A percentile compares a stretch with the other conserved stretches of the same genome.
These are phyloP conservation scores for Zaprionus camerounensis DNA, from an alignment of 1,140 invertebrate species.

Conservation along the genomic window DNA sequence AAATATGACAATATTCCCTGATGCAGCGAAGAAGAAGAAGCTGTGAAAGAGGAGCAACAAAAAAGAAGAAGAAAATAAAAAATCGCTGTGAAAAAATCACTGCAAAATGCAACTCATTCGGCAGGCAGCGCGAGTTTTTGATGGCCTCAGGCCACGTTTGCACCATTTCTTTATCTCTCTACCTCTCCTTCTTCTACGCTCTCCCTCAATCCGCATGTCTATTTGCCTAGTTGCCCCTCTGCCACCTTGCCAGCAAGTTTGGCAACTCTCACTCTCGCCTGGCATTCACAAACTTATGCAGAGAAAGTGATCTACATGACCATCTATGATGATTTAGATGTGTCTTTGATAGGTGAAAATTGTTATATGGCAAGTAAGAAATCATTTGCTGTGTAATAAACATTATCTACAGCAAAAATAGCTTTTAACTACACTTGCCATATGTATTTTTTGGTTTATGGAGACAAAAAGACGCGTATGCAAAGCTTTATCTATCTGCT, in stretches of 20 bases:
- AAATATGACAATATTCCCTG: conserved; percentile 71
- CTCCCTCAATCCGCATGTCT: neutral
- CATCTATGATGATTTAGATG: neutral
- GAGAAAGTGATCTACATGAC: conserved; percentile 14
- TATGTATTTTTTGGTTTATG: too few species aligned
- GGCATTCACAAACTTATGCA: neutral
- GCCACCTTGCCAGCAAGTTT: neutral
- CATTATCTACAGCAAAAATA: too few species aligned
- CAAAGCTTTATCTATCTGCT: too few species aligned
- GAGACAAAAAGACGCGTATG: too few species aligned
- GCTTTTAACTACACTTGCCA: too few species aligned
- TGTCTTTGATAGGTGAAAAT: neutral
- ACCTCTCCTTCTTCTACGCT: neutral
- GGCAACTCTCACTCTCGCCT: conserved; percentile 16
- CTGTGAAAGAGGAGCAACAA: conserved; percentile 1
- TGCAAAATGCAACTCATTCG: conserved; percentile 35
- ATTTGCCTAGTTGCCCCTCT: conserved; percentile 1
- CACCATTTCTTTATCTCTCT: neutral
- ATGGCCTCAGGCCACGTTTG: neutral
- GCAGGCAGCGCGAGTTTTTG: conserved; percentile 25
- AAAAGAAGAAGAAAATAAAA: neutral
- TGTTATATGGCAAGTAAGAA: neutral
- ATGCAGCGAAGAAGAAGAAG: conserved; percentile 22
- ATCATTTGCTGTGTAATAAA: too few species aligned
- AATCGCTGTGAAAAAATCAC: neutral